Evolutionary conservation across 2,797 vertebrate species (phyloP).

Genomic region (Microctenopoma lineatum): DNA sequence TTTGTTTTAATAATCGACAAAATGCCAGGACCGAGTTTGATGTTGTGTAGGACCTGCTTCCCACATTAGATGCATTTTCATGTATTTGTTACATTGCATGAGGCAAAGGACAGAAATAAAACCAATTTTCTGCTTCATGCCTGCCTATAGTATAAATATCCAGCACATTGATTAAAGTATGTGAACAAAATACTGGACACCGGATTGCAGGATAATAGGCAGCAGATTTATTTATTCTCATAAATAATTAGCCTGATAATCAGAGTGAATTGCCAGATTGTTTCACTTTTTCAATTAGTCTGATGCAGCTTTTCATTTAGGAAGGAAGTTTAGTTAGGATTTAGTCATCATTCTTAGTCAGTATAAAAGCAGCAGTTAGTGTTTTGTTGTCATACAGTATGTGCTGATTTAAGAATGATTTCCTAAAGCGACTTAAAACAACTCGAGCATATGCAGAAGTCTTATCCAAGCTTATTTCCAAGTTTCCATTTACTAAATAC

Average conservation of each 20-base stretch:
- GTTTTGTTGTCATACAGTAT: too few species aligned
- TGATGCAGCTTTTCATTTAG: too few species aligned
- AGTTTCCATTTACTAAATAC: too few species aligned
- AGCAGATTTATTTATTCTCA: neutral
- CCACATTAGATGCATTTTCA: neutral
- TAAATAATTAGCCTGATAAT: neutral
- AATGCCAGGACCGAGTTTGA: neutral
- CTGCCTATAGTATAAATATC: neutral
- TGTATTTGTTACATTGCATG: neutral
- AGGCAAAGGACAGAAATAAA: neutral
- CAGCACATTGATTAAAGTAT: neutral
- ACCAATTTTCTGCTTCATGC: neutral
- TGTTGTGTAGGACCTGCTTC: neutral
- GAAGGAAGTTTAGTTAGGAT: too few species aligned
- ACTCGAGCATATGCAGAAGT: too few species aligned
- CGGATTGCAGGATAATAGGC: neutral
- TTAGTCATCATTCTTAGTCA: too few species aligned
- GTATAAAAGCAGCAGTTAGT: too few species aligned
- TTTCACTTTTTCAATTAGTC: too few species aligned
- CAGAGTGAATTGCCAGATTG: too few species aligned
- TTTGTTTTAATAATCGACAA: neutral
- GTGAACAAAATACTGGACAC: neutral
- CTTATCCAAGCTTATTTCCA: too few species aligned
- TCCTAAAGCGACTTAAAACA: too few species aligned
- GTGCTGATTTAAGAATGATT: too few species aligned